Evolutionary conservation across 2,113 vertebrate species (phyloP).

Genomic region (Caretta caretta): DNA sequence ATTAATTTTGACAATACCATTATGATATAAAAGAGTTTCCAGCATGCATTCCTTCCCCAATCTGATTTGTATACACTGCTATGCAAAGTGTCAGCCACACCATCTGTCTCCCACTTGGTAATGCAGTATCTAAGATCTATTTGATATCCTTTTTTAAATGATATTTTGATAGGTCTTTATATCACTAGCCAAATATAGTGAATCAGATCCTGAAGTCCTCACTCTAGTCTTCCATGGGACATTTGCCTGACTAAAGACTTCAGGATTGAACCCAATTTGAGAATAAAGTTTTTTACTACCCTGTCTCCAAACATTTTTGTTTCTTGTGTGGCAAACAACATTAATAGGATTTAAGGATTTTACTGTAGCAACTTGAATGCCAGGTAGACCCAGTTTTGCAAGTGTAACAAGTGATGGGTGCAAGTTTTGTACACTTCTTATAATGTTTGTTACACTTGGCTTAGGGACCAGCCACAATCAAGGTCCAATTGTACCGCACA

Average conservation of each 20-base stretch:
- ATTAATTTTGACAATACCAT: not conserved
- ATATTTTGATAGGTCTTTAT: not conserved
- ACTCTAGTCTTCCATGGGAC: not conserved
- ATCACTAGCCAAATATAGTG: not conserved
- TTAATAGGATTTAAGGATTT: conserved; percentile 4
- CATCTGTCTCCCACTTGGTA: not conserved
- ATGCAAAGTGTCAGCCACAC: not conserved
- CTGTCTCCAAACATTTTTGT: not conserved
- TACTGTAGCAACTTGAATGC: not conserved
- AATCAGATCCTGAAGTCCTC: not conserved
- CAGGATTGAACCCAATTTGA: not conserved
- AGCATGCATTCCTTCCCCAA: not conserved
- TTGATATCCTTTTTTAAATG: not conserved
- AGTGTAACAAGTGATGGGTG: not conserved
- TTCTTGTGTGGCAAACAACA: not conserved
- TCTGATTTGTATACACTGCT: not conserved
- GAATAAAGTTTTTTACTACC: not conserved
- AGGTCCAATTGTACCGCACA: not conserved
- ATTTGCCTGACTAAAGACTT: not conserved
- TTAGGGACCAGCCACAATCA: not conserved
- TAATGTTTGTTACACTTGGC: not conserved
- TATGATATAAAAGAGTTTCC: accelerated
- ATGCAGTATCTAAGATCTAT: not conserved
- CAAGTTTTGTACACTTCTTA: not conserved
- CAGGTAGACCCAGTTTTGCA: not conserved